Conservation (phyloP, 2,113 vertebrate species). For the Grammomys surdaster region DNA sequence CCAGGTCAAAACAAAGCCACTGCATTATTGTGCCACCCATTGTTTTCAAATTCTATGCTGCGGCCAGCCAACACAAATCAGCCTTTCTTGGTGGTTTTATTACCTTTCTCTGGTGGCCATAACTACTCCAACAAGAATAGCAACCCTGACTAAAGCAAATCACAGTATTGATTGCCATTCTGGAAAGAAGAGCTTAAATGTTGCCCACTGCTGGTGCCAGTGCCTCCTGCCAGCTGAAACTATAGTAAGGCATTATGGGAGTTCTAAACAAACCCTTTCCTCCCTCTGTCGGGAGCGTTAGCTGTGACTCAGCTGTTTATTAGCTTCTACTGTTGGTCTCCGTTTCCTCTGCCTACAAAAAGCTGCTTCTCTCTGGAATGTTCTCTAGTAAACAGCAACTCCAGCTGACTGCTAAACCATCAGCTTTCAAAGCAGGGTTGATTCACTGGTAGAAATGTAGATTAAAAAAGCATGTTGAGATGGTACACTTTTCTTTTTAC, state of each 20-base stretch:
- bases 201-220: background rate
- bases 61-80: conserved; percentile 42
- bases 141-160: conserved; percentile 73
- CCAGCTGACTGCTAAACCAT: background rate
- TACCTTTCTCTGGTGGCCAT: conserved; percentile 35
- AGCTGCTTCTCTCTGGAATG: background rate
- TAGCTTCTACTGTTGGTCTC: background rate
- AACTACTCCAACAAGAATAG: conserved; percentile 58
- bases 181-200: conserved; percentile 66
- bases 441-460: background rate
- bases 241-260: background rate
- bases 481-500: background rate
- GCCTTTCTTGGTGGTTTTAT: conserved; percentile 60
- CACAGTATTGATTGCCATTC: conserved; percentile 22
- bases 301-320: background rate
- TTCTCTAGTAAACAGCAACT: conserved; percentile 26
- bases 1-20: conserved; percentile 52
- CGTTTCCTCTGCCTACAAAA: conserved; percentile 9
- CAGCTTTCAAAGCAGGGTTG: background rate
- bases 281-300: background rate
- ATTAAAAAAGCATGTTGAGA: background rate
- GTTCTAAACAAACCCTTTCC: background rate
- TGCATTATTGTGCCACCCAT: conserved; percentile 32
- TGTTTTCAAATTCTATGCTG: conserved; percentile 61
- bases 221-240: conserved; percentile 21